Conservation (phyloP, 2,888 invertebrate species). For the Ophion obscuratus region DNA sequence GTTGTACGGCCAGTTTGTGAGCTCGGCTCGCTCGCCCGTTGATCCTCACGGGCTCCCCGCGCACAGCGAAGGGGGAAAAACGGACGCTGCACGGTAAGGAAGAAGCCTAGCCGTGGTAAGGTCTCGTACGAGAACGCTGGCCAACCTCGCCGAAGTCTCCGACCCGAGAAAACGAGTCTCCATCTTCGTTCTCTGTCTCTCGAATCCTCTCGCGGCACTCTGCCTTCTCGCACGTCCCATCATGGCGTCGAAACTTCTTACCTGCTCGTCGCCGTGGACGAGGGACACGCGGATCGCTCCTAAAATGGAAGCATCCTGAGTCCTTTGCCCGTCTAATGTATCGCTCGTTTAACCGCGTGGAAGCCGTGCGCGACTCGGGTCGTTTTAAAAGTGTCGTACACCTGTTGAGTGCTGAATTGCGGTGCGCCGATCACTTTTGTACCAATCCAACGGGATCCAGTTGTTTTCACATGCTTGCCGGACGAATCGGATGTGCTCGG, state of each 20-base stretch:
- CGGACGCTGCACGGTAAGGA: background rate
- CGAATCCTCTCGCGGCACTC: background rate
- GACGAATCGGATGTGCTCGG: too few species aligned
- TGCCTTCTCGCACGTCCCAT: conserved; percentile 1
- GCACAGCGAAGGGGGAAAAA: conserved; percentile 46
- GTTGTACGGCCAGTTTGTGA: conserved; percentile 68
- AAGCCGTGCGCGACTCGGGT: background rate
- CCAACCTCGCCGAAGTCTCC: conserved; percentile 51
- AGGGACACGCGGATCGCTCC: conserved; percentile 1
- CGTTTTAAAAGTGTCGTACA: background rate
- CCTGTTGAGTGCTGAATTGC: background rate
- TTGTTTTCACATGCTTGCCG: background rate
- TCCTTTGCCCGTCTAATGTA: background rate
- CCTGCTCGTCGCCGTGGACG: conserved; percentile 49
- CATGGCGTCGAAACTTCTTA: conserved; percentile 60
- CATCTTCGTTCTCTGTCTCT: conserved; percentile 1
- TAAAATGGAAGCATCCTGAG: conserved; percentile 19
- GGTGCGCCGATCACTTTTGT: background rate
- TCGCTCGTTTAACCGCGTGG: background rate
- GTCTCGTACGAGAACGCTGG: conserved; percentile 33
- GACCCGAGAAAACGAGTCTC: conserved; percentile 49
- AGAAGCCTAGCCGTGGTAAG: conserved; percentile 51
- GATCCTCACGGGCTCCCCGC: background rate
- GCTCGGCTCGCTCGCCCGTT: conserved; percentile 56
- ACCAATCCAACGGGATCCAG: background rate